Evolutionary conservation across 2,797 vertebrate species (phyloP), one percentile per base, ranked within the genome.

Genomic region (Aratinga solstitialis): DNA sequence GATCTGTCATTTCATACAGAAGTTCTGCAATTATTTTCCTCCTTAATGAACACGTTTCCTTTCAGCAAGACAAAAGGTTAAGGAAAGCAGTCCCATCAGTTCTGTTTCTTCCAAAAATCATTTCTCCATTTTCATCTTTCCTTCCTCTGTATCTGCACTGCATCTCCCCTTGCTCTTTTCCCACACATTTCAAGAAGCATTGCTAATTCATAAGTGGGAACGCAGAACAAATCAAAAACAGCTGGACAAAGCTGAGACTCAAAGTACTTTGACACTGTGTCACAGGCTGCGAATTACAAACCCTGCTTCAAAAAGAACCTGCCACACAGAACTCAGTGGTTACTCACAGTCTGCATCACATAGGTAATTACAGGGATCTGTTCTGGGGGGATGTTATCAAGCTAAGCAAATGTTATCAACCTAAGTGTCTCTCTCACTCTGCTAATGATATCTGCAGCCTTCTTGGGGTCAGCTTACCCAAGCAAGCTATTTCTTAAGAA

Each of bases 1-100:
- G 51, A 94, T 77, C 66, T 89, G 58, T 76, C 82, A 79, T 43
- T 95, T 97, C 36, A 58, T 65, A 93, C 7, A 90, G 58, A 95
- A 92, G 40, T 96, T 96, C 89, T 93, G 71, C 88, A 94, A 96
- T 94, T 95, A 81, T 84, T 97, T 95, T 88, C n/a, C 38, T 81
- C 56, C 89, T 91, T 94, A 84, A 96, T 85, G 78, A 97, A 96
- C 45, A 45, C 50, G 32, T 63, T 93, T 79, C 66, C 53, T 84
- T 84, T 91, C 53, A 86, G 36, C 48, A 93, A 76, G 78, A 77
- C 66, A 94, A 90, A 94, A 88, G 76, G n/a, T 80, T 95, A 87
- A 21, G 63, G 80, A 71, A 74, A 63, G 51, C 63, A 90, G 91
- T 74, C n/a, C 48, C 71, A 76, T 30, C 18, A 43, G 42, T 56